Base-by-base conservation (phyloP, 1,140 invertebrate species). In the Panagrolaimus sp. region DNA sequence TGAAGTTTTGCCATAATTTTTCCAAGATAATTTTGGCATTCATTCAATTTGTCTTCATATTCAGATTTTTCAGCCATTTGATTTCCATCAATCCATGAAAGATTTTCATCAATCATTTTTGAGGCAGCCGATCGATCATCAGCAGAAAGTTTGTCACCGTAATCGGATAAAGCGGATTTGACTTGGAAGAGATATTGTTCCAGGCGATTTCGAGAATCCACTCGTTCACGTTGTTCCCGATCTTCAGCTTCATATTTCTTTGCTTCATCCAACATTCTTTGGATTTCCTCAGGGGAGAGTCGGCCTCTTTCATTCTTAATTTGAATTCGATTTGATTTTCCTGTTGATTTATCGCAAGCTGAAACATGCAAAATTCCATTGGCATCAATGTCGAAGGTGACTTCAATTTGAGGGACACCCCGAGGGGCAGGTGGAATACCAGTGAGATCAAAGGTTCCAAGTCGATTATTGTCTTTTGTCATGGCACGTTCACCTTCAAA, bases 391-490 rank as follows among this genome's bases (percentile, higher is more conserved):
- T 88, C 88, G 76, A 88, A 88, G 14, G 88, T 87, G n/a, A 70
- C 87, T 74, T 87, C 87, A 83, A 98, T 97, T 85, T 98, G 94
- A n/a, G 95, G 94, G 48, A 98, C 93, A 69, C 96, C 95, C 82
- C 95, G 88, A 5, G 94, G 94, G 52, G 95, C 94, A 45, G 94
- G 94, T 73, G 96, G 95, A 74, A 99, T 96, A 64, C 94, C 96
- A 71, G 94, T 98, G 32, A 99, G 85, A 84, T 98, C 96, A 84
- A 99, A 99, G 85, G 97, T 96, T 70, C 94, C 94, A 43, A 97
- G 87, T 64, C 94, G 86, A 86, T 98, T 94, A 85, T 98, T 98
- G 84, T 98, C 96, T 85, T 98, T 98, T 71, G 95, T 98, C 95
- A 98, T 96, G 38, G 88, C 86, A 74, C 87, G 82, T 77, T 88